phyloP scores from a whole-genome alignment of 2,888 invertebrate species.

The Physocephala rufipes region DNA sequence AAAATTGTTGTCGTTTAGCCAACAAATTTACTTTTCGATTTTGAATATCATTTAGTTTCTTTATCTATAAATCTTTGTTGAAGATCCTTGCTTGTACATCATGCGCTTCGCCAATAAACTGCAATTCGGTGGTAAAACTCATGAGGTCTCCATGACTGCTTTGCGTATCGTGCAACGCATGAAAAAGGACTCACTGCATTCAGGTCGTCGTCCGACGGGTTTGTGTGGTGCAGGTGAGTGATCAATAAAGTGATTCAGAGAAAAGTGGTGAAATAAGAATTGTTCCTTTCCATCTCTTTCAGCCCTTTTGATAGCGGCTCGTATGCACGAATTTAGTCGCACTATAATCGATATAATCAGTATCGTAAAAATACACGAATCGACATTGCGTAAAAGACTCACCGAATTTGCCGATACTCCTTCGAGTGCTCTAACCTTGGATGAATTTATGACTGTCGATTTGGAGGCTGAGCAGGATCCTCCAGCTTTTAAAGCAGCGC shows the following conservation, averaged over 20 bases:
- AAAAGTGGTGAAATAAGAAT: background rate
- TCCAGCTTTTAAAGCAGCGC: slow-evolving; percentile 91
- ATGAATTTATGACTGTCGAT: slow-evolving; percentile 97
- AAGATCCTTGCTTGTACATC: slow-evolving; percentile 96
- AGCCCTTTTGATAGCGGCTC: slow-evolving; percentile 93
- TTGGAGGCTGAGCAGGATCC: slow-evolving; percentile 95
- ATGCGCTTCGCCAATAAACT: slow-evolving; percentile 93
- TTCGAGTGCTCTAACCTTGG: slow-evolving; percentile 90
- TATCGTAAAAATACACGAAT: slow-evolving; percentile 95
- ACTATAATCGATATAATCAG: slow-evolving; percentile 88
- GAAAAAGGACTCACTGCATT: slow-evolving; percentile 98
- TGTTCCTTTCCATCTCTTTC: slow-evolving; percentile 39
- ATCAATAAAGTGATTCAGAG: background rate
- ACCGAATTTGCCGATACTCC: slow-evolving; percentile 97
- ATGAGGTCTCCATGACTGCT: slow-evolving; percentile 95
- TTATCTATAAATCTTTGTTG: too few species aligned
- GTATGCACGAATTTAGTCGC: slow-evolving; percentile 90
- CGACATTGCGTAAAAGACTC: slow-evolving; percentile 88
- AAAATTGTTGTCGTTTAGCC: slow-evolving; percentile 48
- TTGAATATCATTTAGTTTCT: too few species aligned
- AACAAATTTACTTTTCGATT: slow-evolving; percentile 48
- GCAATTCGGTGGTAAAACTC: slow-evolving; percentile 90
- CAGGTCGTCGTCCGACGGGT: slow-evolving; percentile 94
- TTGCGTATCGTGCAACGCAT: slow-evolving; percentile 93
- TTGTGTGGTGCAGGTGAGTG: slow-evolving; percentile 92